Percentiles rank a stretch among this genome's conserved stretches.
Conservation (phyloP, 2,113 vertebrate genomes). For the Leptocoma aspasia region DNA sequence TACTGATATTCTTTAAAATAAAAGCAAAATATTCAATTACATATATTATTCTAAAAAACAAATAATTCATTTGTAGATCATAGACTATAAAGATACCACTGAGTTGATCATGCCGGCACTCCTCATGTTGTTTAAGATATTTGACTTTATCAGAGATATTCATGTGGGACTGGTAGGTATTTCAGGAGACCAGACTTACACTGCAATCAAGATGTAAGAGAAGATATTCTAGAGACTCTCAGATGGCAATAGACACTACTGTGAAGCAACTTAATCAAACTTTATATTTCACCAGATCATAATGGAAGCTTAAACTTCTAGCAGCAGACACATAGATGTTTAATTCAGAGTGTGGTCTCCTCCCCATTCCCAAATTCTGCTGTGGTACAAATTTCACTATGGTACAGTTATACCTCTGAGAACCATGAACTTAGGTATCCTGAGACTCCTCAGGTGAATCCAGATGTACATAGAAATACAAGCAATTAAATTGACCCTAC, state of each 20-base stretch:
- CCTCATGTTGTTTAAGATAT: background rate
- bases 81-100: background rate
- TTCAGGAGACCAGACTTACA: background rate
- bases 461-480: background rate
- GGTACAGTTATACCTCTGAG: background rate
- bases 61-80: background rate
- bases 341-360: background rate
- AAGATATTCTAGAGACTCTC: background rate
- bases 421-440: background rate
- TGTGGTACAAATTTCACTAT: background rate
- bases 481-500: background rate
- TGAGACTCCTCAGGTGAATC: background rate
- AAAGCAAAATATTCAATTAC: background rate
- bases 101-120: background rate
- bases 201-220: background rate
- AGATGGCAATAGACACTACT: background rate
- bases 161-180: accelerated
- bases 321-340: background rate
- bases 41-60: background rate
- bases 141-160: background rate
- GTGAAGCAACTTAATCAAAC: background rate
- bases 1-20: background rate
- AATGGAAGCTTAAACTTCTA: background rate
- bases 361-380: background rate
- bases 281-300: background rate